Conservation (phyloP, 1,140 invertebrate species). For the Papilio dardanus region DNA sequence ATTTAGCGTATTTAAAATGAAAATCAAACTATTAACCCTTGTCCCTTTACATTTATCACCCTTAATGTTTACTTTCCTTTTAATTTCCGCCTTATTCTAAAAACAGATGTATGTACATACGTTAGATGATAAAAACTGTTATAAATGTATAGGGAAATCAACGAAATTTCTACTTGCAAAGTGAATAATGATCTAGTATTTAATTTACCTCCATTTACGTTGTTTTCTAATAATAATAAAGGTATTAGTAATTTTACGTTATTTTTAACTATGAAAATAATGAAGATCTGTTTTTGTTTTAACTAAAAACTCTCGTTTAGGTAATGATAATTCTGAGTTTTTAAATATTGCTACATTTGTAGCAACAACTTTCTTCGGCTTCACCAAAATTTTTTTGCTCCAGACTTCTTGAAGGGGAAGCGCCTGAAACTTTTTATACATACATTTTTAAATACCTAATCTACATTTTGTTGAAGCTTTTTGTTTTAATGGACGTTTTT, state of each 20-base stretch:
- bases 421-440: slow-evolving; percentile 4
- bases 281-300: slow-evolving; percentile 35
- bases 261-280: neutral
- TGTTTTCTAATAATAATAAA: neutral
- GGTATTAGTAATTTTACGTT: neutral
- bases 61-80: slow-evolving; percentile 25
- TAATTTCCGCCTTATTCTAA: slow-evolving; percentile 20
- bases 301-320: slow-evolving; percentile 68
- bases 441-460: slow-evolving; percentile 36
- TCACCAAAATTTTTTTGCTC: slow-evolving; percentile 67
- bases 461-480: slow-evolving; percentile 30
- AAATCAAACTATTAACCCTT: slow-evolving; percentile 17
- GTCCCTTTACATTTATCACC: slow-evolving; percentile 8
- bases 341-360: slow-evolving; percentile 50
- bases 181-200: neutral
- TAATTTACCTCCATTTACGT: neutral
- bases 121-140: neutral
- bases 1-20: neutral
- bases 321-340: slow-evolving; percentile 63
- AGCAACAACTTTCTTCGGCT: slow-evolving; percentile 67
- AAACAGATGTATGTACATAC: neutral
- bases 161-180: neutral
- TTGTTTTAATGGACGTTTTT: slow-evolving; percentile 17
- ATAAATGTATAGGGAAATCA: no score
- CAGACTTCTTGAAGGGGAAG: slow-evolving; percentile 57